These are phyloP conservation scores for Yponomeuta cagnagella DNA, from an alignment of 2,888 invertebrate genomes.

Conservation along the genomic window DNA sequence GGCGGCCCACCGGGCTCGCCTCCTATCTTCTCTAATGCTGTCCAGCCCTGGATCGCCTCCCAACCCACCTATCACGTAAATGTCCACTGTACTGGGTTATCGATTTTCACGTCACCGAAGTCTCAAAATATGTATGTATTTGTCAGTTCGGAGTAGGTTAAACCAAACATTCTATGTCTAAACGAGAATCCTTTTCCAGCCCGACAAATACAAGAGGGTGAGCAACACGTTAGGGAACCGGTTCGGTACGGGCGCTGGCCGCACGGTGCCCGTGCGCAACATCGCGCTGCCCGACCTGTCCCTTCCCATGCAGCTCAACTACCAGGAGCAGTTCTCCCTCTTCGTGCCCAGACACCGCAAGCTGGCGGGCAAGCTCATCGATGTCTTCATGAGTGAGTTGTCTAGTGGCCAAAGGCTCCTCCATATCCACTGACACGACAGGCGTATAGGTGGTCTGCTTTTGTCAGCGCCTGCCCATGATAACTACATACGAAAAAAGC, in stretches of 20 bases:
- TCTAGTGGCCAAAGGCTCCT: neutral
- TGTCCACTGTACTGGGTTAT: too few species aligned
- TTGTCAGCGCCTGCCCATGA: too few species aligned
- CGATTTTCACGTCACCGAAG: too few species aligned
- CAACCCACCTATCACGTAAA: too few species aligned
- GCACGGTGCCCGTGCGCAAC: slow-evolving; percentile 73
- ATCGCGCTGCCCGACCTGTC: slow-evolving; percentile 79
- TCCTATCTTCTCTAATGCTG: too few species aligned
- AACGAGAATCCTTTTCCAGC: slow-evolving; percentile 30
- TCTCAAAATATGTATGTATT: too few species aligned
- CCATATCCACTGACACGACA: neutral
- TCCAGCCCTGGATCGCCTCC: too few species aligned
- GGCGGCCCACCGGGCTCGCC: too few species aligned
- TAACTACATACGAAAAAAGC: too few species aligned
- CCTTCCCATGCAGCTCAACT: slow-evolving; percentile 76
- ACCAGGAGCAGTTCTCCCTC: slow-evolving; percentile 81
- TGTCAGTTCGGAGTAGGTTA: too few species aligned
- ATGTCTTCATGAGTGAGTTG: slow-evolving; percentile 78
- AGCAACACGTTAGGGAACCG: slow-evolving; percentile 65
- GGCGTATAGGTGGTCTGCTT: neutral
- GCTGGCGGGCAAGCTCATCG: slow-evolving; percentile 80
- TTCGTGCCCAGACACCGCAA: slow-evolving; percentile 81
- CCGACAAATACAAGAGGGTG: slow-evolving; percentile 54
- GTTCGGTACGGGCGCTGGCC: slow-evolving; percentile 70
- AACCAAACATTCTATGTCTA: too few species aligned